Conservation (phyloP, 2,113 vertebrate genomes). For the Odontesthes bonariensis region DNA sequence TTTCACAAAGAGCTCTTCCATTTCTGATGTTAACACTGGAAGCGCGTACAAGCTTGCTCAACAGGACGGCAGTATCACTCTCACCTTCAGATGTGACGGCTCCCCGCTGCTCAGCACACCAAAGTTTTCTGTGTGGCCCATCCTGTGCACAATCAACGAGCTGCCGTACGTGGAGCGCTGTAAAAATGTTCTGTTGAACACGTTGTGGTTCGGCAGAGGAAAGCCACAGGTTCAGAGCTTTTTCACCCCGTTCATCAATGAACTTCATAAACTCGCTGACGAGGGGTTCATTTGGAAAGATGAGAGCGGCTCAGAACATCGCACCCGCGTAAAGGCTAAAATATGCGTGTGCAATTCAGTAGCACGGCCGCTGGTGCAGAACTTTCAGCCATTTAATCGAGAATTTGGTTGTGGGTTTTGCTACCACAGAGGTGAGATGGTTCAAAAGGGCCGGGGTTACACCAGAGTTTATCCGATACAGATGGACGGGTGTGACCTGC, state of each 20-base stretch:
- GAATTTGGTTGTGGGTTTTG: slow-evolving; percentile 25
- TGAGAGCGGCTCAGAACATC: background rate
- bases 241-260: slow-evolving; percentile 28
- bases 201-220: slow-evolving; percentile 28
- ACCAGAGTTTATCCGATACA: slow-evolving; percentile 11
- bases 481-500: slow-evolving; percentile 2
- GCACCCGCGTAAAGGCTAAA: slow-evolving; percentile 4
- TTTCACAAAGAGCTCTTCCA: background rate
- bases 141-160: slow-evolving; percentile 33
- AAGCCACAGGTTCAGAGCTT: slow-evolving; percentile 20
- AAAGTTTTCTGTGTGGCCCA: slow-evolving; percentile 15
- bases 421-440: slow-evolving; percentile 34
- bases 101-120: slow-evolving; percentile 9
- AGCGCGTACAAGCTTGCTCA: background rate
- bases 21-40: slow-evolving; percentile 16
- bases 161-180: slow-evolving; percentile 17
- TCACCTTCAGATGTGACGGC: slow-evolving; percentile 19
- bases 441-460: background rate
- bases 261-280: slow-evolving; percentile 21
- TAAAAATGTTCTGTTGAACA: slow-evolving; percentile 22
- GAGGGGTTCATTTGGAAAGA: slow-evolving; percentile 23
- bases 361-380: slow-evolving; percentile 8
- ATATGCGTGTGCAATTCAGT: background rate
- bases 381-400: slow-evolving; percentile 6
- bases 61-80: slow-evolving; percentile 8